Percentiles rank a stretch among this genome's conserved stretches.
Conservation (phyloP, 2,113 vertebrate genomes). For the Excalfactoria chinensis region DNA sequence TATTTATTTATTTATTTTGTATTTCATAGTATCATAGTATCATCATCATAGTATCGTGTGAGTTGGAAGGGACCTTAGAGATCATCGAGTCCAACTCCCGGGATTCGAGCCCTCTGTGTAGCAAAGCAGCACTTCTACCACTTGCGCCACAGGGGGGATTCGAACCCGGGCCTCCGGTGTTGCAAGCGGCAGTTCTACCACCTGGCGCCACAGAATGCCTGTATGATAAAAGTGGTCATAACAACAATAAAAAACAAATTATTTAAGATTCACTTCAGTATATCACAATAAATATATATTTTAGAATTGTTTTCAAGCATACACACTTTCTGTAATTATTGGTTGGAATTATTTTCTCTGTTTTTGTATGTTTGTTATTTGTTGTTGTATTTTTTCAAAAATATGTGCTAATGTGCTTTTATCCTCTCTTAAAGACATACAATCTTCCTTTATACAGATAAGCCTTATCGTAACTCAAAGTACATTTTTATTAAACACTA, state of each 20-base stretch:
- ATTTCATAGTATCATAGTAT: too few relatives aligned
- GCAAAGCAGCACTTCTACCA: too few relatives aligned
- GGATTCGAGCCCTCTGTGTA: too few relatives aligned
- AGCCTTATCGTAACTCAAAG: background rate
- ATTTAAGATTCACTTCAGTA: background rate
- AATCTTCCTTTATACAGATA: background rate
- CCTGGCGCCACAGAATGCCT: too few relatives aligned
- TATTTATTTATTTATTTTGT: too few relatives aligned
- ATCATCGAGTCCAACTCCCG: too few relatives aligned
- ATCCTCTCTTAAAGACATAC: background rate
- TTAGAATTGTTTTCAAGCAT: background rate
- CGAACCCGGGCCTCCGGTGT: too few relatives aligned
- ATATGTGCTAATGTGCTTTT: background rate
- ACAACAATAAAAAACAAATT: rapidly evolving
- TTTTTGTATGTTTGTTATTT: too few relatives aligned
- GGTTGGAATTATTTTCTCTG: background rate
- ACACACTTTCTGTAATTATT: background rate
- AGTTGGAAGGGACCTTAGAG: too few relatives aligned
- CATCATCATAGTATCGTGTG: too few relatives aligned
- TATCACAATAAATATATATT: background rate
- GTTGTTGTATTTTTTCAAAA: background rate
- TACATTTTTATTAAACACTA: background rate
- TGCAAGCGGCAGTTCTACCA: too few relatives aligned
- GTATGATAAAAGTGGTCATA: background rate
- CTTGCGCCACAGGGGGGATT: too few relatives aligned